Evolutionary conservation across 2,797 vertebrate genomes (phyloP).

Genomic region (Mico argentatus): DNA sequence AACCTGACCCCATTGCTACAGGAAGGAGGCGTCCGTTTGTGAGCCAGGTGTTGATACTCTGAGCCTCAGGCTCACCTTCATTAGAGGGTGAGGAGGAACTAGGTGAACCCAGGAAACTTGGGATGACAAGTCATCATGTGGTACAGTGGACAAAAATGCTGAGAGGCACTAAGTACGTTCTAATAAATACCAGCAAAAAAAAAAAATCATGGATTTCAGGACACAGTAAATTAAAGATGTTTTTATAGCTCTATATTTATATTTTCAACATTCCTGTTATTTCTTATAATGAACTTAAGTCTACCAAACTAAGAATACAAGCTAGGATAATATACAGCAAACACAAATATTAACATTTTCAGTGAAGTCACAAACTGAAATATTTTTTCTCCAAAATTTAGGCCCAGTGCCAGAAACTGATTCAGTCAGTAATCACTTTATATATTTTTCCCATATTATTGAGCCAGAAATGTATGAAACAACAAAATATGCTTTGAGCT

Average conservation of each 20-base stretch:
- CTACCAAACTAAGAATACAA: conserved; percentile 24
- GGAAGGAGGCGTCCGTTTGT: neutral
- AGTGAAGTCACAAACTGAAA: conserved; percentile 34
- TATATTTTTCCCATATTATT: neutral
- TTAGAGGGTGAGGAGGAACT: neutral
- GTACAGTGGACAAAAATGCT: neutral
- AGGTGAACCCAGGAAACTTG: neutral
- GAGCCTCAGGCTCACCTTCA: neutral
- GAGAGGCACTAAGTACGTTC: neutral
- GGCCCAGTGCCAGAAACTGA: neutral
- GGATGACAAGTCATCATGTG: neutral
- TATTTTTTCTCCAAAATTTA: neutral
- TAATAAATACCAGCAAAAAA: conserved; percentile 18
- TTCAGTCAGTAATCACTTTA: neutral
- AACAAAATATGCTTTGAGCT: neutral
- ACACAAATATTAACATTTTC: conserved; percentile 13
- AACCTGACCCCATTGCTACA: neutral
- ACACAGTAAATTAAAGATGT: neutral
- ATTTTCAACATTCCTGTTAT: neutral
- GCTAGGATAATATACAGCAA: neutral
- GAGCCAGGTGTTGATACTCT: neutral
- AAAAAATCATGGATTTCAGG: neutral
- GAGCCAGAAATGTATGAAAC: conserved; percentile 9
- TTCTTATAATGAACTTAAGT: neutral
- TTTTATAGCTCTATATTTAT: neutral